Conservation (phyloP, 2,888 invertebrate species). For the Napeogenes sylphis region DNA sequence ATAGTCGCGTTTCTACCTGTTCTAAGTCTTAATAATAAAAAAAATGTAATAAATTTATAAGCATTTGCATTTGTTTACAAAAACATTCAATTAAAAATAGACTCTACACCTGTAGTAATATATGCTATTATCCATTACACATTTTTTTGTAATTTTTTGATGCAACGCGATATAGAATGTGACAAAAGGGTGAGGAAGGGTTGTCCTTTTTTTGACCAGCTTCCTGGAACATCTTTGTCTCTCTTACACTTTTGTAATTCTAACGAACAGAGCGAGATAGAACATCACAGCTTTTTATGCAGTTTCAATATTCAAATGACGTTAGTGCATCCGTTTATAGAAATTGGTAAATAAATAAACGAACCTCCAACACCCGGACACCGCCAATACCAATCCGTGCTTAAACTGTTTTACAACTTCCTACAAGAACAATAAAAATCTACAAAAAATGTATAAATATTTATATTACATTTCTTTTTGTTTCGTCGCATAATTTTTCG, state of each 20-base stretch:
- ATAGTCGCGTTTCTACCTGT: slow-evolving; percentile 59
- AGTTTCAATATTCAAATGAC: slow-evolving; percentile 74
- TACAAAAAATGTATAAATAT: slow-evolving; percentile 9
- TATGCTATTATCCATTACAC: slow-evolving; percentile 38
- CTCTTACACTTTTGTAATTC: slow-evolving; percentile 41
- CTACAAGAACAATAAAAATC: slow-evolving; percentile 43
- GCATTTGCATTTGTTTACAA: slow-evolving; percentile 19
- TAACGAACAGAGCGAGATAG: slow-evolving; percentile 43
- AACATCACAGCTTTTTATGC: slow-evolving; percentile 48
- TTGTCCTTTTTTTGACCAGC: slow-evolving; percentile 72
- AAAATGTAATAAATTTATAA: slow-evolving; percentile 53
- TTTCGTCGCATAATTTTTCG: too few relatives aligned
- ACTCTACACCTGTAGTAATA: slow-evolving; percentile 39
- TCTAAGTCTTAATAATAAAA: slow-evolving; percentile 49
- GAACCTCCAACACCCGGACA: slow-evolving; percentile 10
- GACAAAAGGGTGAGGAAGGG: slow-evolving; percentile 73
- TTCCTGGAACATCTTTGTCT: slow-evolving; percentile 64
- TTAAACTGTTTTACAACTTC: slow-evolving; percentile 54
- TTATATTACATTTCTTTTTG: too few relatives aligned
- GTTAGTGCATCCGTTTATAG: slow-evolving; percentile 74
- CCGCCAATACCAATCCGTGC: slow-evolving; percentile 41
- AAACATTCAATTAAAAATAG: slow-evolving; percentile 35
- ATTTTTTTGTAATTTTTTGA: slow-evolving; percentile 38
- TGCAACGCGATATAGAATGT: slow-evolving; percentile 61
- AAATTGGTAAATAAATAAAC: slow-evolving; percentile 68